Conservation (phyloP, 2,113 vertebrate genomes). For the Paracanthobrama guichenoti region DNA sequence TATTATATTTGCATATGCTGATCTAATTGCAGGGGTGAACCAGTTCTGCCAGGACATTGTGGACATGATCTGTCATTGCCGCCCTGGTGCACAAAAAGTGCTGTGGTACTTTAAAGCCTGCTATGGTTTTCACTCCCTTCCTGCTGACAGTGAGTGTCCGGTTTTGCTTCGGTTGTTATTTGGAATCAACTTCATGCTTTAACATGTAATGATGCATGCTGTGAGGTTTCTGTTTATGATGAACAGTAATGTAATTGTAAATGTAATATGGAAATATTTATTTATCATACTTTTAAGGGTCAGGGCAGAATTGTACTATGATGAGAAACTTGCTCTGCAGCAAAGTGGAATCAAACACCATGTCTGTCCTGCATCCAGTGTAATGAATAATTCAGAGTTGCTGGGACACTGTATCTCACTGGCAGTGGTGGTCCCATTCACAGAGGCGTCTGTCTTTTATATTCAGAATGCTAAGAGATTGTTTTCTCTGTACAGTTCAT, state of each 20-base stretch:
- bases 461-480: background rate
- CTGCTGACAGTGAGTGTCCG: constrained; percentile 74
- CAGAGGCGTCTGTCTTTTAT: constrained; percentile 1
- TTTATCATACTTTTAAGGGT: background rate
- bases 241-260: background rate
- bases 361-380: background rate
- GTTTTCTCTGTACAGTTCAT: constrained; percentile 72
- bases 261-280: too few species aligned
- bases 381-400: constrained; percentile 46
- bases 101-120: constrained; percentile 81
- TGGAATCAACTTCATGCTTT: background rate
- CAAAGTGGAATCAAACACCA: constrained; percentile 37
- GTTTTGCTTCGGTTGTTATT: background rate
- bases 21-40: constrained; percentile 71
- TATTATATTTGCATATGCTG: constrained; percentile 23
- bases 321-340: background rate
- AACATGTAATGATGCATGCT: background rate
- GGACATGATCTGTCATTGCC: constrained; percentile 80
- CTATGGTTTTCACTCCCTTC: constrained; percentile 77
- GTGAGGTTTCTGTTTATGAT: background rate
- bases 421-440: constrained; percentile 18
- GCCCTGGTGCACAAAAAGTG: constrained; percentile 77
- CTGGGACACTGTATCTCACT: constrained; percentile 20
- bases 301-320: background rate
- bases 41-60: constrained; percentile 82